A percentile compares a stretch with the other conserved stretches of the same genome.
These are phyloP conservation scores for Parambassis ranga DNA, from an alignment of 2,797 vertebrate genomes.

Conservation along the genomic window DNA sequence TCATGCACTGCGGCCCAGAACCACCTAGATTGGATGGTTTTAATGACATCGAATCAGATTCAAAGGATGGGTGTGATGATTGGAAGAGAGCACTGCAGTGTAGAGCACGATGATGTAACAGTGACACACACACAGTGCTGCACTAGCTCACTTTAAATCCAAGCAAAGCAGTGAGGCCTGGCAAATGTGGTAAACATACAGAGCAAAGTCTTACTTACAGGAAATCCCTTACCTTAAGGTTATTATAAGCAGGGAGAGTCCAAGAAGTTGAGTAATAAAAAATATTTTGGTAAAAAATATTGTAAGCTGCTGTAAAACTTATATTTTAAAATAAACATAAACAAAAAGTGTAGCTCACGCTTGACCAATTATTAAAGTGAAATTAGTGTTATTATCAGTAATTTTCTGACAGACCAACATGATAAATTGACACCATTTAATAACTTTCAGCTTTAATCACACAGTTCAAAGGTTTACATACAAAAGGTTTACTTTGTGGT, in stretches of 20 bases:
- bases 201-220: too few species aligned
- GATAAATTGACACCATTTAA: too few species aligned
- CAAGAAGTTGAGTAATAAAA: neutral
- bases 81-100: slow-evolving; percentile 15
- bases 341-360: neutral
- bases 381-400: too few species aligned
- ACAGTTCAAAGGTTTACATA: slow-evolving; percentile 20
- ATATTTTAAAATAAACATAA: neutral
- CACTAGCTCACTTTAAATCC: neutral
- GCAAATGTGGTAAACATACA: too few species aligned
- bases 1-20: slow-evolving; percentile 20
- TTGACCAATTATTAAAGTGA: too few species aligned
- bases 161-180: neutral
- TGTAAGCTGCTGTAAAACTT: neutral
- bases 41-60: slow-evolving; percentile 56
- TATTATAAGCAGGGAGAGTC: neutral
- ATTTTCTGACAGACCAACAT: too few species aligned
- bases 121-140: neutral
- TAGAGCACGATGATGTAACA: slow-evolving; percentile 24
- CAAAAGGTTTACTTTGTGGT: too few species aligned
- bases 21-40: slow-evolving; percentile 35
- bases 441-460: slow-evolving; percentile 16
- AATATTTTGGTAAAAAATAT: neutral
- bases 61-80: slow-evolving; percentile 44
- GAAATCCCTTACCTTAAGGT: neutral